Percentiles rank a stretch among this genome's conserved stretches.
Conservation (phyloP, 2,888 invertebrate genomes). For the Thera britannica region DNA sequence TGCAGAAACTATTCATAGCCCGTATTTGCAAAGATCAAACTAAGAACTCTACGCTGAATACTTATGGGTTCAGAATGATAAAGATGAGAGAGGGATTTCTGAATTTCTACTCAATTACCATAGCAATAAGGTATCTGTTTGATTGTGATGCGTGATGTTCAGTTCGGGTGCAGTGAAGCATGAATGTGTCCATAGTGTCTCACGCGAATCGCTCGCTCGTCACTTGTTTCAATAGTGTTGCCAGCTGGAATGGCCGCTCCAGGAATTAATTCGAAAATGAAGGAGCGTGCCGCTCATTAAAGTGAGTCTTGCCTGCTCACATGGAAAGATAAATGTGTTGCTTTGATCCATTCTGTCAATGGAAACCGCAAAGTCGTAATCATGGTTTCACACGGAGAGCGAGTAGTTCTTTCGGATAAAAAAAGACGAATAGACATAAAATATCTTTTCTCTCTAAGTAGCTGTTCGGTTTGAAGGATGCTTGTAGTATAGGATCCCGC, state of each 20-base stretch:
- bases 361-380: constrained; percentile 4
- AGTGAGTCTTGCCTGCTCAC: constrained; percentile 22
- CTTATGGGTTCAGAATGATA: neutral
- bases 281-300: constrained; percentile 22
- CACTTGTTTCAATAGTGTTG: constrained; percentile 34
- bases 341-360: constrained; percentile 14
- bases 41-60: neutral
- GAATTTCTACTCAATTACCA: neutral
- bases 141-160: neutral
- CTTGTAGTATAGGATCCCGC: too few species aligned
- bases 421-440: neutral
- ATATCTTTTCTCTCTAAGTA: neutral
- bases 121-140: neutral
- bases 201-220: constrained; percentile 32
- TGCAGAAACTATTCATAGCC: too few species aligned
- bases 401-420: neutral
- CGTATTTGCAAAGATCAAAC: neutral
- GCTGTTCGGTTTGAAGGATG: too few species aligned
- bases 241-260: constrained; percentile 25
- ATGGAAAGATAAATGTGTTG: constrained; percentile 21
- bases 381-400: neutral
- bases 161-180: constrained; percentile 11
- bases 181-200: constrained; percentile 18
- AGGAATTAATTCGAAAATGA: constrained; percentile 32
- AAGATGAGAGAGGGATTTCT: neutral